Evolutionary conservation across 2,113 vertebrate genomes (phyloP), one percentile per base, ranked within the genome.

Genomic region (Fregata magnificens): DNA sequence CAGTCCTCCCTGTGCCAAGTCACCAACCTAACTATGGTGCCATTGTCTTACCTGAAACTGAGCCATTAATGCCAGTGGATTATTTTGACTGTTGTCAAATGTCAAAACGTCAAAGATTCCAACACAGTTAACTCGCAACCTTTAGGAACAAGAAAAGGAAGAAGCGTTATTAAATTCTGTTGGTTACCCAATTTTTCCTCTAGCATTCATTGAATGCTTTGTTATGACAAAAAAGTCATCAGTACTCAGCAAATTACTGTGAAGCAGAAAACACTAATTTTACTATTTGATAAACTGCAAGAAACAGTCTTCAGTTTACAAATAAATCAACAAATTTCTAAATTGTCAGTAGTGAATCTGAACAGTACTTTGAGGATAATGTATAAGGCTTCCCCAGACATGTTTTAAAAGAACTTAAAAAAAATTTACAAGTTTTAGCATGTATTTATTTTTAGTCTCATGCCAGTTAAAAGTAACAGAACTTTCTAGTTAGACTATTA

Each of bases 21-120:
- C 66, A 78, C 36, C 62, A 91, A 32, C 12, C 22, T 63, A 90
- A 84, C 45, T 10, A n/a, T 12, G 20, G 53, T 0, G 5, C 16
- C 38, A 16, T 13, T 61, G 31, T 93, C 98, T 97, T 98, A 99
- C 99, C 99, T 99, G 99, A 98, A 99, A 99, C 93, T 99, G 99
- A 97, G 99, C 99, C 99, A 99, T 99, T 97, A 99, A 98, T 90
- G 99, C 99, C 98, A 99, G 97, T 88, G 99, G 99, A 98, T 99
- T 99, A 96, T 98, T 99, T 98, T 99, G 99, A 98, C 99, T 99
- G 98, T 98, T 99, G 98, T 99, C 99, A 98, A 99, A 99, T 26
- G 99, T 99, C 98, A 99, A 99, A 98, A 99, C 99, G 45, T 99
- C 99, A 98, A 99, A 99, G 94, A 99, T 98, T 81, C 99, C 99